A percentile compares a stretch with the other conserved stretches of the same genome.
These are phyloP conservation scores for Eurypyga helias DNA, from an alignment of 2,113 vertebrate genomes.

Conservation along the genomic window DNA sequence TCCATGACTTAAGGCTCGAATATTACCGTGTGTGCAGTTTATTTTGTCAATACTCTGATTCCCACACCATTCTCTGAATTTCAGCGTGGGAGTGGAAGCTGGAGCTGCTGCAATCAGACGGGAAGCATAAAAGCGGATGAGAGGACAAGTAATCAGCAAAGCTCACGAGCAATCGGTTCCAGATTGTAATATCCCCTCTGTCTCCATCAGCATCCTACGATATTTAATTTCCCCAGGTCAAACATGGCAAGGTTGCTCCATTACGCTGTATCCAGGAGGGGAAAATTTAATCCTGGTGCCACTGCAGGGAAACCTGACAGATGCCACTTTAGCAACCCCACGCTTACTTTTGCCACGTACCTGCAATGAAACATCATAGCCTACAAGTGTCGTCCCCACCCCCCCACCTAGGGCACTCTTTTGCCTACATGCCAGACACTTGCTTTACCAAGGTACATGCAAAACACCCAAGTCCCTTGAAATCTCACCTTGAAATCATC, in stretches of 20 bases:
- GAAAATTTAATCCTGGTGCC: neutral
- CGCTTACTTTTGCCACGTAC: neutral
- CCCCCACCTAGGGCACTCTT: neutral
- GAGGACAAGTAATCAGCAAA: neutral
- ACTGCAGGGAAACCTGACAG: neutral
- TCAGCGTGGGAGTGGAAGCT: neutral
- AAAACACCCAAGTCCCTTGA: neutral
- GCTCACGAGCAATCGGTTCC: neutral
- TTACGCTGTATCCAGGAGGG: neutral
- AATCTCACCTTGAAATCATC: constrained; percentile 98
- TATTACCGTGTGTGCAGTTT: neutral
- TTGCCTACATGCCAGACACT: neutral
- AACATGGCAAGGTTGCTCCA: neutral
- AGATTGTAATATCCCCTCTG: neutral
- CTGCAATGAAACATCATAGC: neutral
- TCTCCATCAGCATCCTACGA: neutral
- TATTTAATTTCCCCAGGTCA: neutral
- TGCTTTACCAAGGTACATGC: neutral
- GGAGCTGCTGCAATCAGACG: neutral
- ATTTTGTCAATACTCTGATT: constrained; percentile 40
- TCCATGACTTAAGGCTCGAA: neutral
- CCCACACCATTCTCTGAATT: neutral
- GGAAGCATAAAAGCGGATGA: neutral
- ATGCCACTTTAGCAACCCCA: neutral
- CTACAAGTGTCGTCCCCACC: neutral